phyloP scores from a whole-genome alignment of 92 coral and sea anemone species.

The Paragorgia papillata region DNA sequence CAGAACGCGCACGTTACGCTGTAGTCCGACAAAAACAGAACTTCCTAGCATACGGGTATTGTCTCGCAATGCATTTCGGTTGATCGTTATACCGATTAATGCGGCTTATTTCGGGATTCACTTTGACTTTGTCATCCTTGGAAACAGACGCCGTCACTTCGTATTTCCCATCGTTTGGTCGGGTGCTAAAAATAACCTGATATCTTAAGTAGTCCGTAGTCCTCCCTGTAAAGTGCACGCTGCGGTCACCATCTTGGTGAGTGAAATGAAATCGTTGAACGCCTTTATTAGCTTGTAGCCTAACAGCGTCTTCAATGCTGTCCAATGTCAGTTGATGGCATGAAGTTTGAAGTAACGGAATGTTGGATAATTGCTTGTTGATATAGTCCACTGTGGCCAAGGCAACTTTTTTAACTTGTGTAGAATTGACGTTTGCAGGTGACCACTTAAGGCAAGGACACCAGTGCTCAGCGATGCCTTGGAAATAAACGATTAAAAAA shows the following conservation, averaged over 20 bases:
- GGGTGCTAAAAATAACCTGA: conserved; percentile 70
- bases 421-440: conserved; percentile 48
- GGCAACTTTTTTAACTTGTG: conserved; percentile 51
- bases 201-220: conserved; percentile 69
- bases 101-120: conserved; percentile 83
- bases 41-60: conserved; percentile 72
- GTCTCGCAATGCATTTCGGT: conserved; percentile 68
- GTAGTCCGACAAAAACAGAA: conserved; percentile 70
- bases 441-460: conserved; percentile 87
- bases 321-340: conserved; percentile 59
- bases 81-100: conserved; percentile 79
- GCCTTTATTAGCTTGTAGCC: conserved; percentile 65
- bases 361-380: conserved; percentile 59
- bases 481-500: not conserved
- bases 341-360: conserved; percentile 30
- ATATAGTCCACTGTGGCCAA: conserved; percentile 63
- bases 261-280: conserved; percentile 65
- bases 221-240: conserved; percentile 58
- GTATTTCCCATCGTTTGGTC: conserved; percentile 71
- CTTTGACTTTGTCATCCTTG: conserved; percentile 36
- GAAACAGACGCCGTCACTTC: conserved; percentile 65
- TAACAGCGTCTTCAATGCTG: conserved; percentile 58
- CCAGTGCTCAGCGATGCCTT: conserved; percentile 93
- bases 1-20: too few species aligned
- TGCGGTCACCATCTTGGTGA: conserved; percentile 73